A percentile compares a stretch with the other conserved stretches of the same genome.
Conservation (phyloP, 2,888 invertebrate genomes). For the Tyria jacobaeae region DNA sequence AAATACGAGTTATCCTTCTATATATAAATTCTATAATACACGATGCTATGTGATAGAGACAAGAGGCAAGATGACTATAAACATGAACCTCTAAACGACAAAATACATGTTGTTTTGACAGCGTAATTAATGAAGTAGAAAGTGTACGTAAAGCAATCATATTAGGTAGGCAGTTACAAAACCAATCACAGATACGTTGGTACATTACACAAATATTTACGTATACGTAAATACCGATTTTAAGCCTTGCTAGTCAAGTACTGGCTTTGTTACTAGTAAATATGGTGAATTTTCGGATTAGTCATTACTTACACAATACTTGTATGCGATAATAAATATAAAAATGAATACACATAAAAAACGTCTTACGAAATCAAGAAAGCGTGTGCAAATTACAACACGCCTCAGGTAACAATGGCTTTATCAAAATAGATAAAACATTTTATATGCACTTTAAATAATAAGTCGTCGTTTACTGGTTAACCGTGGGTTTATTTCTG, state of each 20-base stretch:
- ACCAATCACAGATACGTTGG: neutral
- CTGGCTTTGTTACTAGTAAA: neutral
- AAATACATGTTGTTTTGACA: neutral
- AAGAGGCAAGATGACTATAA: too few species aligned
- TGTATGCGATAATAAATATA: conserved; percentile 11
- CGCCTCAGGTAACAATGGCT: conserved; percentile 37
- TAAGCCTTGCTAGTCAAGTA: neutral
- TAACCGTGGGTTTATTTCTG: conserved; percentile 18
- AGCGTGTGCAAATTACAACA: conserved; percentile 39
- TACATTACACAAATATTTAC: neutral
- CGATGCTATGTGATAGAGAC: too few species aligned
- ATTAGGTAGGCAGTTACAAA: neutral
- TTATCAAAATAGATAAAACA: conserved; percentile 23
- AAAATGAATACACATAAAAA: conserved; percentile 11
- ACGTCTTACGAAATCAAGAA: conserved; percentile 36
- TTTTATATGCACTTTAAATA: conserved; percentile 12
- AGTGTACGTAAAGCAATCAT: neutral
- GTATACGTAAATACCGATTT: conserved; percentile 2
- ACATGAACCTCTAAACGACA: neutral
- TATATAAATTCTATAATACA: neutral
- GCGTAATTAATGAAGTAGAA: neutral
- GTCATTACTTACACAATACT: conserved; percentile 18
- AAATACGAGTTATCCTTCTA: too few species aligned
- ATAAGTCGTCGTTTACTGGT: conserved; percentile 19
- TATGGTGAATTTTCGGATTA: conserved; percentile 6